A percentile compares a stretch with the other conserved stretches of the same genome.
These are phyloP conservation scores for Drosophila navojoa DNA, from an alignment of 1,140 invertebrate genomes.

Conservation along the genomic window DNA sequence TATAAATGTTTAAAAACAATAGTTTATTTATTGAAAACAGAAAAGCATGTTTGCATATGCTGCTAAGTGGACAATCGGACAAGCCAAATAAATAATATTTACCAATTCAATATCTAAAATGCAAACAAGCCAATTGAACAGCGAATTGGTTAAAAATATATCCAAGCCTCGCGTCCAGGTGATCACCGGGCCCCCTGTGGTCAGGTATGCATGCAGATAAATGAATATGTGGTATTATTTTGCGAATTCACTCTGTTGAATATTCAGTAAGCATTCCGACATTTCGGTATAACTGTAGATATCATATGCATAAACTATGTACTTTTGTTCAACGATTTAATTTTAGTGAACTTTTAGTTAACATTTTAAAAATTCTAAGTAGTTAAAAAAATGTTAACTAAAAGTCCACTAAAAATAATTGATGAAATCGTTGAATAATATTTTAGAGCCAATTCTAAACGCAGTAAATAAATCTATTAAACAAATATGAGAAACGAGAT, in stretches of 20 bases:
- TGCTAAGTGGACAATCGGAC: slow-evolving; percentile 4
- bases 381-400: too few relatives aligned
- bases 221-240: slow-evolving; percentile 17
- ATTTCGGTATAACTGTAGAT: background rate
- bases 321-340: background rate
- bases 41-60: background rate
- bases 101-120: slow-evolving; percentile 40
- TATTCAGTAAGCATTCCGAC: too few relatives aligned
- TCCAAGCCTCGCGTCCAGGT: slow-evolving; percentile 6
- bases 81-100: slow-evolving; percentile 17
- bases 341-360: too few relatives aligned
- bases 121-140: slow-evolving; percentile 38
- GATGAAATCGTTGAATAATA: too few relatives aligned
- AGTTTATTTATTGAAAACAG: slow-evolving; percentile 65
- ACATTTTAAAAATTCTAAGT: too few relatives aligned
- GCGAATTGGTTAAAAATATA: slow-evolving; percentile 46
- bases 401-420: too few relatives aligned
- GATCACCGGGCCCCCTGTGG: background rate
- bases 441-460: slow-evolving; percentile 47
- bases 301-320: slow-evolving; percentile 34
- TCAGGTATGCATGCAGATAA: slow-evolving; percentile 11
- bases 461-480: slow-evolving; percentile 55
- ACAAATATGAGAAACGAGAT: slow-evolving; percentile 38
- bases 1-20: slow-evolving; percentile 54
- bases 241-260: slow-evolving; percentile 23